Conservation (phyloP, 2,113 vertebrate genomes). For the Amphiprion ocellaris region DNA sequence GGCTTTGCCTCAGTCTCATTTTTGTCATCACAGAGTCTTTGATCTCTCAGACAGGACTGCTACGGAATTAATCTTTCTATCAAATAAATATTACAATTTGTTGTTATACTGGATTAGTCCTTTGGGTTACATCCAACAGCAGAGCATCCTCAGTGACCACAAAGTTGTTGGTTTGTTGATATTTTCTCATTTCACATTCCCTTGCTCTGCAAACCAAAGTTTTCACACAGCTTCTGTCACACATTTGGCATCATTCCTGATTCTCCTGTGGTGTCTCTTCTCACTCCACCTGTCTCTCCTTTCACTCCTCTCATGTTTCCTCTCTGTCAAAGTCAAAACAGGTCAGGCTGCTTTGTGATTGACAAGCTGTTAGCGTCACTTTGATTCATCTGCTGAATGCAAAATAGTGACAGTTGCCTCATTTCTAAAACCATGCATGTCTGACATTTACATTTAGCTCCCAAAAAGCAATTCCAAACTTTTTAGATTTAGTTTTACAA, state of each 20-base stretch:
- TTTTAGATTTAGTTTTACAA: slow-evolving; percentile 14
- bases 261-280: slow-evolving; percentile 7
- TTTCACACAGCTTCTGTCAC: background rate
- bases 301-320: slow-evolving; percentile 19
- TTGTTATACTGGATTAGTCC: background rate
- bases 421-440: background rate
- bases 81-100: background rate
- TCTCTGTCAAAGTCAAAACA: slow-evolving; percentile 20
- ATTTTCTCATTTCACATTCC: too few relatives aligned
- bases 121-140: background rate
- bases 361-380: slow-evolving; percentile 38
- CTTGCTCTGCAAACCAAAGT: background rate
- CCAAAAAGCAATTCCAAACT: slow-evolving; percentile 19
- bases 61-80: too few relatives aligned
- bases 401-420: slow-evolving; percentile 15
- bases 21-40: background rate
- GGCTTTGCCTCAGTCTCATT: background rate
- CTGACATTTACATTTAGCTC: slow-evolving; percentile 32
- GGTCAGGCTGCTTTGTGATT: slow-evolving; percentile 20
- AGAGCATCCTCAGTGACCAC: background rate
- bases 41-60: background rate
- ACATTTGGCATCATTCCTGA: slow-evolving; percentile 4
- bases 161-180: background rate
- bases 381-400: slow-evolving; percentile 16
- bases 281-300: slow-evolving; percentile 6